A percentile compares a stretch with the other conserved stretches of the same genome.
phyloP scores from a whole-genome alignment of 1,140 invertebrate genomes.

The Drosophila novamexicana region DNA sequence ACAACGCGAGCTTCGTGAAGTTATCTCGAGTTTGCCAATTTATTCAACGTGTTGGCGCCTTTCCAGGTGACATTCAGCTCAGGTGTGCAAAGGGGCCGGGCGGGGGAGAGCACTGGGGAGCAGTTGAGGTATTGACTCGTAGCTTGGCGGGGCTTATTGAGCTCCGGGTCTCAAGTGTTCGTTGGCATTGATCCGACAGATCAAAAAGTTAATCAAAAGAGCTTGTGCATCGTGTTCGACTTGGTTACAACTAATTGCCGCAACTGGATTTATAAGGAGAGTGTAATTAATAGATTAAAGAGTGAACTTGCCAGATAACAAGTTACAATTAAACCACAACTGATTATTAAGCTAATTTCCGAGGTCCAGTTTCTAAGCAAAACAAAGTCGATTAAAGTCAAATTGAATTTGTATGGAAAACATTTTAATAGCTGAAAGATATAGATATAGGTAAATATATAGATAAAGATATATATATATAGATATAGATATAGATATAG shows the following conservation, averaged over 20 bases:
- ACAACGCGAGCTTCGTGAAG: slow-evolving; percentile 10
- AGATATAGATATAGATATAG: no score
- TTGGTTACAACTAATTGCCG: slow-evolving; percentile 18
- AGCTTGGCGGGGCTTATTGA: slow-evolving; percentile 50
- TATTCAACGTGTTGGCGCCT: slow-evolving; percentile 2
- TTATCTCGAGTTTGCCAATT: slow-evolving; percentile 3
- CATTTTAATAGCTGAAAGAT: no score
- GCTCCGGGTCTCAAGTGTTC: slow-evolving; percentile 41
- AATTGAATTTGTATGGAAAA: no score
- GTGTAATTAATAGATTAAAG: slow-evolving; percentile 17
- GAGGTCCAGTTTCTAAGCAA: background rate
- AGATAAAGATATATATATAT: no score
- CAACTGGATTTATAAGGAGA: slow-evolving; percentile 6
- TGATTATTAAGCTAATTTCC: background rate
- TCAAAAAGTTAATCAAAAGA: slow-evolving; percentile 52
- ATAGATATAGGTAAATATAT: no score
- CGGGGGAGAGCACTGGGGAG: background rate
- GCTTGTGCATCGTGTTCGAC: slow-evolving; percentile 11
- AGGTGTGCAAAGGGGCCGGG: background rate
- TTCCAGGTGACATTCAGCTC: slow-evolving; percentile 19
- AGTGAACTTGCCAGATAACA: slow-evolving; percentile 4
- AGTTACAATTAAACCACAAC: background rate
- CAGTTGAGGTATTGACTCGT: slow-evolving; percentile 2
- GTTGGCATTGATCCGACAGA: slow-evolving; percentile 68
- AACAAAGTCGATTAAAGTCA: background rate